Evolutionary conservation across 2,888 invertebrate genomes (phyloP), one percentile per base, ranked within the genome.

Genomic region (Oxyteleia sp.): DNA sequence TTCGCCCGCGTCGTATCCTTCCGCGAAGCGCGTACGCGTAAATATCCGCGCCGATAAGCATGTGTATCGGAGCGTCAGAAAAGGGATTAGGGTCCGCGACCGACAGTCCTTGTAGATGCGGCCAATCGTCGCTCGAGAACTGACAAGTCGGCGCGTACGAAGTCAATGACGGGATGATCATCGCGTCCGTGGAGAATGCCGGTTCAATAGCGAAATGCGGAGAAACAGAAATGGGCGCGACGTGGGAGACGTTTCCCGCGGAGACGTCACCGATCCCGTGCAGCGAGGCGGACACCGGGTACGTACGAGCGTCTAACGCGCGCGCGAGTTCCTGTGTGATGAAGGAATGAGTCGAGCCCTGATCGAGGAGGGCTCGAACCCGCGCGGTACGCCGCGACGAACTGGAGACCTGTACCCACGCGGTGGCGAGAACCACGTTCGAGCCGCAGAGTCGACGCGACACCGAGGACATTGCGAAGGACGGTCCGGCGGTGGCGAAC

Each of bases 321-420:
- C 32, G 8, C 32, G 32, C 32, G 32, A 32, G 32, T 10, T 32
- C 8, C 8, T 32, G 32, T 8, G 32, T 32, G 1, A 32, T 32
- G 8, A 32, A 32, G 8, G 32, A 10, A 23, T 23, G 23, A 16
- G 53, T 53, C 1, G 53, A 53, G 4, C 53, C 53, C 13, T 29
- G 53, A 16, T 55, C 55, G n/a, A 55, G 35, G n/a, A 66, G 49
- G 4, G 47, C 64, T 1, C 64, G 45, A 35, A 64, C 64, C 11
- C 7, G 18, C 4, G 18, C 49, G 4, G 20, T 23, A 1, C 51
- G 18, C 5, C 18, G 35, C 10, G 49, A 64, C 10, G 35, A 15
- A n/a, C 49, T n/a, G 11, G 64, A 49, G n/a, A 20, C 41, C 8
- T 32, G 32, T 1, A 53, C 32, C 53, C 53, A 53, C 16, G 53